Evolutionary conservation across 2,113 vertebrate genomes (phyloP).

Genomic region (Apistogramma diplotaenia): DNA sequence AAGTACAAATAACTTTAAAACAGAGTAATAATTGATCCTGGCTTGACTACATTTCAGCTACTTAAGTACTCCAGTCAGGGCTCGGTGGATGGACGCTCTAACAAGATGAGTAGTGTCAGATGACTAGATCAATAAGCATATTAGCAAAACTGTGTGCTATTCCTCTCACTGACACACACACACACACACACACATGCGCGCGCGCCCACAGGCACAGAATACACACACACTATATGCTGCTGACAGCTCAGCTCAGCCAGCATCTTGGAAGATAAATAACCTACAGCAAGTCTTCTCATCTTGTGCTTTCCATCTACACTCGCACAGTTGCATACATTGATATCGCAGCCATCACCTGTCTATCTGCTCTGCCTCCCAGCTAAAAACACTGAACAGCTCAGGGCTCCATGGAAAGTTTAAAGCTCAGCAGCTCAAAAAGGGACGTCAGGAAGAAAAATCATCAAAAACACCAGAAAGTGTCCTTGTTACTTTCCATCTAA

Average conservation of each 20-base stretch:
- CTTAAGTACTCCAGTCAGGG: constrained; percentile 4
- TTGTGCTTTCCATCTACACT: constrained; percentile 6
- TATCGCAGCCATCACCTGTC: constrained; percentile 48
- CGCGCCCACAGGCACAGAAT: neutral
- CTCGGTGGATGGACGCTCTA: constrained; percentile 8
- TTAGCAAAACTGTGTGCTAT: constrained; percentile 44
- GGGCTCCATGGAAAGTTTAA: constrained; percentile 9
- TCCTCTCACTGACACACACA: constrained; percentile 1
- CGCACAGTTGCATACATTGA: neutral
- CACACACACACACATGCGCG: neutral
- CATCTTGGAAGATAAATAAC: constrained; percentile 56
- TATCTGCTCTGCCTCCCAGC: constrained; percentile 31
- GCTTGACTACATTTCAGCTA: neutral
- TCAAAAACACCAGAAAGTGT: neutral
- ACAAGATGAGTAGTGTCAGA: constrained; percentile 35
- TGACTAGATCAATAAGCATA: constrained; percentile 51
- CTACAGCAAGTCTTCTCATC: constrained; percentile 48
- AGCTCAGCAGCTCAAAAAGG: constrained; percentile 1
- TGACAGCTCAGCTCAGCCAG: constrained; percentile 43
- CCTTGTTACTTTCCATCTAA: neutral
- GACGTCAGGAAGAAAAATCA: neutral
- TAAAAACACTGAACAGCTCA: constrained; percentile 1
- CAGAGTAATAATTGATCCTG: neutral
- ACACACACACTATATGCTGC: neutral
- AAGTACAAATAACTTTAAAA: neutral